Evolutionary conservation across 2,888 invertebrate species (phyloP).

Genomic region (Drosophila vallismaia): DNA sequence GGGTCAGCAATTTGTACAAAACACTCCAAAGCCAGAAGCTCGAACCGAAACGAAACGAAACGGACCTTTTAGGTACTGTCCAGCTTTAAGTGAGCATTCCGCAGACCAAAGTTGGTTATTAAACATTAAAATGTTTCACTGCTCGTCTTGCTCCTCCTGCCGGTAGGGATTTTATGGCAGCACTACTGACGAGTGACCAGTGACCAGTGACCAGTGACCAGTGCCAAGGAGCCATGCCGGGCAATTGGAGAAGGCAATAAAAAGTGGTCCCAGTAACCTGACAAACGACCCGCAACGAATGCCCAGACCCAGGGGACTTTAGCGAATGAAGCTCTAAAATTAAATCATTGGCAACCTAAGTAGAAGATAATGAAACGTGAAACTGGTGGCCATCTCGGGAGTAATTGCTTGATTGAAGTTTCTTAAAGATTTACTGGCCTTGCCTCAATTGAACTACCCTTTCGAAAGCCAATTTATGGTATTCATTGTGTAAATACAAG

Average conservation of each 20-base stretch:
- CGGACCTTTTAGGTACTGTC: constrained; percentile 27
- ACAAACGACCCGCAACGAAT: constrained; percentile 23
- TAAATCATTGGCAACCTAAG: constrained; percentile 41
- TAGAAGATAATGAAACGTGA: constrained; percentile 40
- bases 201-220: background rate
- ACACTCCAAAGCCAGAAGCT: constrained; percentile 9
- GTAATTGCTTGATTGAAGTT: constrained; percentile 6
- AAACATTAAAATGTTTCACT: constrained; percentile 55
- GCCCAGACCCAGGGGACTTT: background rate
- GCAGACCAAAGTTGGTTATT: constrained; percentile 60
- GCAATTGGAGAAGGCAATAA: constrained; percentile 30
- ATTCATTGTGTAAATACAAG: constrained; percentile 1
- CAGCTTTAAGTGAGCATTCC: constrained; percentile 51
- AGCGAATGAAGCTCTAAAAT: constrained; percentile 15
- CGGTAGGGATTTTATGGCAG: constrained; percentile 18
- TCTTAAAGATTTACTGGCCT: background rate
- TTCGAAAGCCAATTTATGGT: constrained; percentile 2
- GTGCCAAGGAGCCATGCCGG: constrained; percentile 6
- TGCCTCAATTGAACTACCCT: background rate
- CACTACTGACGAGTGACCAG: background rate
- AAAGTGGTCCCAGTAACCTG: constrained; percentile 30
- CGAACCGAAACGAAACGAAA: constrained; percentile 6
- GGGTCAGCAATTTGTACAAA: constrained; percentile 63
- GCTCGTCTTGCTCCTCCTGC: constrained; percentile 14
- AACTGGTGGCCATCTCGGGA: constrained; percentile 13